Conservation (phyloP, 2,797 vertebrate genomes). For the Discoglossus pictus region DNA sequence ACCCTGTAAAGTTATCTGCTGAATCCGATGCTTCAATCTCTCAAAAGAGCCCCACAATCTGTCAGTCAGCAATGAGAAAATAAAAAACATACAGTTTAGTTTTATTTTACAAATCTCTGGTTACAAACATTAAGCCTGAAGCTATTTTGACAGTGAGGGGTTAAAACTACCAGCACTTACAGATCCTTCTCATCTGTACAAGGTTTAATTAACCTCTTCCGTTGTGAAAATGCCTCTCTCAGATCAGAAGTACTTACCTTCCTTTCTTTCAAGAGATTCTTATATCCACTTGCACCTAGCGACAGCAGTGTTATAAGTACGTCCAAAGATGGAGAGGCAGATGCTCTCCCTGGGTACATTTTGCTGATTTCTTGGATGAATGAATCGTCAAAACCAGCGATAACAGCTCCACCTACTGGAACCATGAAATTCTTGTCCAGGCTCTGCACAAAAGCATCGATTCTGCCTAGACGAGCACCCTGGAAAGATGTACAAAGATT, state of each 20-base stretch:
- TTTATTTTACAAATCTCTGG: too few relatives aligned
- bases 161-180: slow-evolving; percentile 48
- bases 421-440: slow-evolving; percentile 99
- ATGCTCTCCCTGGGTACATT: slow-evolving; percentile 97
- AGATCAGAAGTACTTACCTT: slow-evolving; percentile 76
- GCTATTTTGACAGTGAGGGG: slow-evolving; percentile 38
- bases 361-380: slow-evolving; percentile 94
- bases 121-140: too few relatives aligned
- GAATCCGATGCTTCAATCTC: too few relatives aligned
- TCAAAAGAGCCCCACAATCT: too few relatives aligned
- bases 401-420: slow-evolving; percentile 96
- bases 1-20: too few relatives aligned
- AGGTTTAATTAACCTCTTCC: slow-evolving; percentile 14
- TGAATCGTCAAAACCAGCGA: slow-evolving; percentile 89
- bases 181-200: slow-evolving; percentile 11
- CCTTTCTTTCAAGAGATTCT: slow-evolving; percentile 86
- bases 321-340: slow-evolving; percentile 91
- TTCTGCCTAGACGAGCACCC: slow-evolving; percentile 89
- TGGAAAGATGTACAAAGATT: slow-evolving; percentile 54
- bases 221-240: slow-evolving; percentile 13
- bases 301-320: slow-evolving; percentile 92
- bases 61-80: too few relatives aligned
- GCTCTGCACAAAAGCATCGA: slow-evolving; percentile 96
- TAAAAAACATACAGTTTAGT: too few relatives aligned
- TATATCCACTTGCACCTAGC: slow-evolving; percentile 88